phyloP scores from a whole-genome alignment of 2,888 invertebrate genomes.

The Drosophila leonis region DNA sequence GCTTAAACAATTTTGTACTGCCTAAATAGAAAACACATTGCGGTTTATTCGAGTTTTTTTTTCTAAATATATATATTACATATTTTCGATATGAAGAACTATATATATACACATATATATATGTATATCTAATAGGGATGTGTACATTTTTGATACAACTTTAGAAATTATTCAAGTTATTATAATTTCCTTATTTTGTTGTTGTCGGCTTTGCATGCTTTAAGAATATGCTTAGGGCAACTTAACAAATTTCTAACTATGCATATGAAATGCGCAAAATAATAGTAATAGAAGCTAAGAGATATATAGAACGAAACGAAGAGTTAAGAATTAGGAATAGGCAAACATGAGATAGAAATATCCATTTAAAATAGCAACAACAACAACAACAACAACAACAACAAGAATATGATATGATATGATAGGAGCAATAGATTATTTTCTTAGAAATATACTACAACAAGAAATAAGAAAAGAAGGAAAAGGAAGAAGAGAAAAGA shows the following conservation, averaged over 20 bases:
- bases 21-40: conserved; percentile 27
- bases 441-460: conserved; percentile 13
- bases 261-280: conserved; percentile 69
- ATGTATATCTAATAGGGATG: background rate
- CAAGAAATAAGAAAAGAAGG: conserved; percentile 9
- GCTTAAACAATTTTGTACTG: conserved; percentile 53
- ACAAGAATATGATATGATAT: conserved; percentile 24
- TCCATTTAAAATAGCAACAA: conserved; percentile 26
- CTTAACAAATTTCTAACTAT: conserved; percentile 39
- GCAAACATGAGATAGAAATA: conserved; percentile 11
- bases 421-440: conserved; percentile 27
- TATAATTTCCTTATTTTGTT: background rate
- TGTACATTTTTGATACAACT: background rate
- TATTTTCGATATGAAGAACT: conserved; percentile 9
- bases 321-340: background rate
- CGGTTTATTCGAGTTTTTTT: conserved; percentile 13
- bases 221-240: conserved; percentile 1
- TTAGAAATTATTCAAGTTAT: background rate
- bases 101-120: conserved; percentile 1
- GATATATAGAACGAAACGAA: background rate
- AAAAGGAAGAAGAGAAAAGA: conserved; percentile 8
- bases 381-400: conserved; percentile 1
- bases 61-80: background rate
- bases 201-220: background rate
- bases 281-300: conserved; percentile 2